Evolutionary conservation across 2,888 invertebrate genomes (phyloP), one percentile per base, ranked within the genome.

Genomic region (Gastracanthus pulcherrimus): DNA sequence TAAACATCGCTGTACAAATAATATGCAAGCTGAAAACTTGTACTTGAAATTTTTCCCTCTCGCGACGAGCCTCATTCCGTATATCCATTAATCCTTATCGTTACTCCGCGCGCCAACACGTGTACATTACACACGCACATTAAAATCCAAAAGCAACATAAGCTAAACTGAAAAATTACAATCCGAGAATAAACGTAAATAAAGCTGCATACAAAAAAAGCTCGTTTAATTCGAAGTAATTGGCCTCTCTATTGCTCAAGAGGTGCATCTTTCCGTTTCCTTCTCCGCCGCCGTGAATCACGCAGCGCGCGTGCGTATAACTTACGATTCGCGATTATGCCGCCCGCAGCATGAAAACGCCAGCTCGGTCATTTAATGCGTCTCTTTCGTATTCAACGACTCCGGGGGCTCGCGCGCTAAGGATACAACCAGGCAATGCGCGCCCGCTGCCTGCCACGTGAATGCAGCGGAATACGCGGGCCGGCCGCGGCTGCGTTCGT

Each of bases 331-430:
- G 69, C 67, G 69, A 75, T 80, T 79, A 79, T 67, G 38, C 69
- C 60, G 75, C 48, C 75, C 5, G 80, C 19, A 45, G 74, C 66
- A 34, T 51, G 71, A 74, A 80, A 74, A 66, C 69, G 31, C 79
- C 41, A 41, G 31, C 34, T 34, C 29, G 64, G 55, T 31, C 60
- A 34, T 76, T 72, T 72, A 81, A 78, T 69, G 36, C 80, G 58
- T 71, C 82, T 83, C 60, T 76, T 83, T 72, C 81, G 79, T 79
- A 79, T 79, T 81, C 78, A 79, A 81, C 62, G 69, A 76, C 71
- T 51, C 38, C 58, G 38, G 71, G 66, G 48, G 45, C 70, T 70
- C 31, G 19, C 4, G 11, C 26, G n/a, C 31, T n/a, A n/a, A n/a
- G n/a, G n/a, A n/a, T n/a, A n/a, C n/a, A n/a, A n/a, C n/a, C n/a